A percentile compares a stretch with the other conserved stretches of the same genome.
Evolutionary conservation across 2,113 vertebrate species (phyloP).

Genomic region (Callocephalon fimbriatum): DNA sequence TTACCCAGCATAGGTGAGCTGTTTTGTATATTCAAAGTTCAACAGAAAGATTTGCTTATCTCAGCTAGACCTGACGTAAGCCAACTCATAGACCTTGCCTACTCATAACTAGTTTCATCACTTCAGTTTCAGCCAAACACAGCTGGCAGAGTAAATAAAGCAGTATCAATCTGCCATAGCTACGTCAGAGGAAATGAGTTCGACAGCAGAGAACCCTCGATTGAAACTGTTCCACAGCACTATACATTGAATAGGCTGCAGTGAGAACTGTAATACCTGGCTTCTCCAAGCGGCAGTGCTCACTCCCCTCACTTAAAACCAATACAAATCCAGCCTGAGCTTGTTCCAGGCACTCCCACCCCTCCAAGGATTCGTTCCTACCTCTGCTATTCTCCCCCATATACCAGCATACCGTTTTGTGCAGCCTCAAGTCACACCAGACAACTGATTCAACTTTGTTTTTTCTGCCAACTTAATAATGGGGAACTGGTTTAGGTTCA

Average conservation of each 20-base stretch:
- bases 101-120: not conserved
- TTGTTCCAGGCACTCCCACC: not conserved
- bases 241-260: rapidly evolving
- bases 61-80: not conserved
- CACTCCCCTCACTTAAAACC: not conserved
- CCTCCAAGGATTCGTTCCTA: not conserved
- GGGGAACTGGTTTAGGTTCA: not conserved
- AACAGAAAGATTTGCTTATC: not conserved
- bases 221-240: rapidly evolving
- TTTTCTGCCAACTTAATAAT: not conserved
- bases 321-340: not conserved
- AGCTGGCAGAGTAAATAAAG: not conserved
- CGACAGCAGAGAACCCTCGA: not conserved
- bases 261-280: not conserved
- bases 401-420: rapidly evolving
- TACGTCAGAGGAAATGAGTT: rapidly evolving
- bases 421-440: not conserved
- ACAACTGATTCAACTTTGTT: not conserved
- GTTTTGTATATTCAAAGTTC: rapidly evolving
- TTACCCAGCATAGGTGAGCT: not conserved
- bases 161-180: rapidly evolving
- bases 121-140: not conserved
- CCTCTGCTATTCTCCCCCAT: not conserved
- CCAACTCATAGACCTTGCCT: not conserved
- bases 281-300: not conserved